phyloP scores from a whole-genome alignment of 2,888 invertebrate species.

The Autographa pulchrina region DNA sequence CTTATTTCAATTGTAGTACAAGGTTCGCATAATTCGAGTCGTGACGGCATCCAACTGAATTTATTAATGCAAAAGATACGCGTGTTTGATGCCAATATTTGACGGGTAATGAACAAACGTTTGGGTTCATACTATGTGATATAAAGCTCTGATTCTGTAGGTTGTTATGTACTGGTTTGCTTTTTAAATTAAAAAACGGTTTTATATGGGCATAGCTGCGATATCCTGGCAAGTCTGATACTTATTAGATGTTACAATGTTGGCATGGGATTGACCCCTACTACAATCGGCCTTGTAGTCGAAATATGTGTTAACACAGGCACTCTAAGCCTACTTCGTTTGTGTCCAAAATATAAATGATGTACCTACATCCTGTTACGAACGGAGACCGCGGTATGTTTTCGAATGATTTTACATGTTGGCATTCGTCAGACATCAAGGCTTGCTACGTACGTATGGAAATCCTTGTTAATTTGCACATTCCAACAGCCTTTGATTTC shows the following conservation, averaged over 20 bases:
- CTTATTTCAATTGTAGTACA: conserved; percentile 72
- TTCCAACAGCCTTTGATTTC: conserved; percentile 41
- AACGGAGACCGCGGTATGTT: background rate
- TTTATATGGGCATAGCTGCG: background rate
- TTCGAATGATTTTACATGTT: background rate
- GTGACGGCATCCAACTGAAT: conserved; percentile 68
- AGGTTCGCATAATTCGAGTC: conserved; percentile 70
- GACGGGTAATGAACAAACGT: conserved; percentile 30
- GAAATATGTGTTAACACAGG: too few relatives aligned
- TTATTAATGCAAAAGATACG: conserved; percentile 60
- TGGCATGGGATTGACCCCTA: too few relatives aligned
- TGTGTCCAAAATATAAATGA: background rate
- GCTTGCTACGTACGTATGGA: conserved; percentile 19
- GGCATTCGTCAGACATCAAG: conserved; percentile 5
- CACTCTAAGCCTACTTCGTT: too few relatives aligned
- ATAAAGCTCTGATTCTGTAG: conserved; percentile 21
- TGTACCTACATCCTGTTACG: background rate
- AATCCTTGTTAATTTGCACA: conserved; percentile 38
- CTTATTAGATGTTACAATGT: background rate
- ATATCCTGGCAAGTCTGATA: background rate
- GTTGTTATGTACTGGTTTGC: background rate
- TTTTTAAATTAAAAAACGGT: too few relatives aligned
- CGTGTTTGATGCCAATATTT: conserved; percentile 49
- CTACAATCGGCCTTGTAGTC: too few relatives aligned
- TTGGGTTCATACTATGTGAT: conserved; percentile 16